Conservation (phyloP, 2,797 vertebrate species). For the Cichlasoma orientale region DNA sequence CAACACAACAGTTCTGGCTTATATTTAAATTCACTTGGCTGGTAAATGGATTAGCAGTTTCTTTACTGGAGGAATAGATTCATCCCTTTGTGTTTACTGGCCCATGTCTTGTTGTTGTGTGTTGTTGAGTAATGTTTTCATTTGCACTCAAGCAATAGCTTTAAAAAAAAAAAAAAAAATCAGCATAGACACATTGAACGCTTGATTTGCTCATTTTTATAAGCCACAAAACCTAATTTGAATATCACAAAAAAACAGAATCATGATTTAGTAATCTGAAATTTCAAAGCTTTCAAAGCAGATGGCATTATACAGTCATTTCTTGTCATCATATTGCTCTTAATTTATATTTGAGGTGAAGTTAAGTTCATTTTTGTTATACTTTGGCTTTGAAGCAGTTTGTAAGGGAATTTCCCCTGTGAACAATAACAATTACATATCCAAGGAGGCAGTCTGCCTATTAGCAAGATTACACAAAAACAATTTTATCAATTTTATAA, state of each 20-base stretch:
- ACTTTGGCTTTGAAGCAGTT: neutral
- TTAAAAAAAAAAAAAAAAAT: neutral
- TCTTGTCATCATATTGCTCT: neutral
- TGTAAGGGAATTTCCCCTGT: neutral
- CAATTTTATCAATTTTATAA: neutral
- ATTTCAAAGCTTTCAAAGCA: neutral
- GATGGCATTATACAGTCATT: neutral
- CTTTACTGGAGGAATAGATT: constrained; percentile 33
- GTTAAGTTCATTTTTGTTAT: neutral
- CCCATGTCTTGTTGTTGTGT: constrained; percentile 27
- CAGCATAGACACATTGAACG: neutral
- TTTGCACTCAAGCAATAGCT: constrained; percentile 7
- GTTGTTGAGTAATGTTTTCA: constrained; percentile 17
- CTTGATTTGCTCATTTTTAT: neutral
- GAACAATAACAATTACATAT: neutral
- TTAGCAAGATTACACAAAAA: neutral
- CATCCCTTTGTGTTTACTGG: constrained; percentile 17
- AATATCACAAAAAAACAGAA: neutral
- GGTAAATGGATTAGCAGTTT: constrained; percentile 52
- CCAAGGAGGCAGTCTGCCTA: neutral
- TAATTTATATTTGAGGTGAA: neutral
- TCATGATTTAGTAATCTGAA: neutral
- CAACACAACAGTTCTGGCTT: constrained; percentile 3
- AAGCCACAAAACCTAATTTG: neutral
- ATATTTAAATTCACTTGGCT: constrained; percentile 27